Base-by-base conservation (phyloP, 2,797 vertebrate species). In the Coreius guichenoti region DNA sequence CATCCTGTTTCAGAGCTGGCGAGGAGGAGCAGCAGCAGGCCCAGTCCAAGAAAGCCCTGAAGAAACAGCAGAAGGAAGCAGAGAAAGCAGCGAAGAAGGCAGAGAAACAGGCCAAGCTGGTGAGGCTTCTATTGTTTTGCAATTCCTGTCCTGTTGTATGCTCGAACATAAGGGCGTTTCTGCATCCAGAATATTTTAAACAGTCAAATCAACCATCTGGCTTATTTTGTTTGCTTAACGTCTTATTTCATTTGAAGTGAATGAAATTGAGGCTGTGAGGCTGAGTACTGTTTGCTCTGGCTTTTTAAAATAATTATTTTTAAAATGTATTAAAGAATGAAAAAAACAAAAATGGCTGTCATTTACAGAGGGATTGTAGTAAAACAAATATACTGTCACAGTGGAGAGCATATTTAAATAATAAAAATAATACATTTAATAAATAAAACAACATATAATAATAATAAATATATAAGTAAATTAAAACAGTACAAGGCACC, bases 51-150 rank as follows among this genome's bases (percentile, higher is more conserved):
- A 96, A 97, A 94, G 93, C 90, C 77, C 92, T 93, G 87, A 96
- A 95, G 93, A 96, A 96, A 95, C 93, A 95, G 93, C 94, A 95
- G 90, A 94, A 97, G 96, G 97, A 98, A 96, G 95, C 95, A 8
- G 94, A 90, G 90, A 96, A 96, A 94, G 93, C 94, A 31, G 89
- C 91, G 51, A 96, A 96, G 93, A 97, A 97, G 95, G 96, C 95
- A 86, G 93, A 97, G 93, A 95, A 97, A 90, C 90, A 95, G 89
- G 92, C 96, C 91, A 96, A 93, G 91, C 70, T 43, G 93, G 95
- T 96, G 88, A 94, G 82, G 78, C 82, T 77, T 84, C 92, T 89
- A 95, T 95, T 95, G 94, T 95, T 90, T 84, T 68, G 81, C 85
- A 90, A 94, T 94, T 94, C 93, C 92, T 94, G 93, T 91, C 87